These are phyloP conservation scores for Podarcis raffonei DNA, from an alignment of 2,113 vertebrate species.

Conservation along the genomic window DNA sequence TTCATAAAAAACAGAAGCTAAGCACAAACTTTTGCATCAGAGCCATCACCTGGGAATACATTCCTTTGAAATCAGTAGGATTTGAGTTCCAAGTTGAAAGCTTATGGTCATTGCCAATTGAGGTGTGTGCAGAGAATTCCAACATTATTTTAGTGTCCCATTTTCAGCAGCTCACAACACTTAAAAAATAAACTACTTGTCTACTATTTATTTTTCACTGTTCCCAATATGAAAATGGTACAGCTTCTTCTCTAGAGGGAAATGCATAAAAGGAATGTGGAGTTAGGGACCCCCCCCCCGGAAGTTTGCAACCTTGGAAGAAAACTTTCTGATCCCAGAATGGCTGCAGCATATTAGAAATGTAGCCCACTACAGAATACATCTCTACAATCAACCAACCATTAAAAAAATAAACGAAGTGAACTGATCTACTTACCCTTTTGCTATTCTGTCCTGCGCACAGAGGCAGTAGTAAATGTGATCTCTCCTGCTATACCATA, in stretches of 20 bases:
- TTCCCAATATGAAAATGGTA: not conserved
- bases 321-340: not conserved
- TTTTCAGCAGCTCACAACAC: not conserved
- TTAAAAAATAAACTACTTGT: not conserved
- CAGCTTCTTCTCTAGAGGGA: not conserved
- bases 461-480: conserved; percentile 40
- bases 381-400: too few relatives aligned
- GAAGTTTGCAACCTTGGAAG: not conserved
- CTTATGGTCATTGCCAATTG: not conserved
- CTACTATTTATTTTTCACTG: too few relatives aligned
- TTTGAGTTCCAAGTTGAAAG: not conserved
- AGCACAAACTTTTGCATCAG: not conserved
- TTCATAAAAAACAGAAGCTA: not conserved
- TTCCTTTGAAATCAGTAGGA: not conserved
- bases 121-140: not conserved
- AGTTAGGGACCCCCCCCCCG: not conserved
- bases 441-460: conserved; percentile 43
- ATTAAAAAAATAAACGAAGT: too few relatives aligned
- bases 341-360: not conserved
- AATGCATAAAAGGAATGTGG: not conserved
- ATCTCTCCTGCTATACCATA: conserved; percentile 46
- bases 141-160: not conserved
- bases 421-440: conserved; percentile 9
- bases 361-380: not conserved
- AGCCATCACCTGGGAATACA: not conserved